These are phyloP conservation scores for Trichopria drosophilae DNA, from an alignment of 2,888 invertebrate species.

Conservation along the genomic window DNA sequence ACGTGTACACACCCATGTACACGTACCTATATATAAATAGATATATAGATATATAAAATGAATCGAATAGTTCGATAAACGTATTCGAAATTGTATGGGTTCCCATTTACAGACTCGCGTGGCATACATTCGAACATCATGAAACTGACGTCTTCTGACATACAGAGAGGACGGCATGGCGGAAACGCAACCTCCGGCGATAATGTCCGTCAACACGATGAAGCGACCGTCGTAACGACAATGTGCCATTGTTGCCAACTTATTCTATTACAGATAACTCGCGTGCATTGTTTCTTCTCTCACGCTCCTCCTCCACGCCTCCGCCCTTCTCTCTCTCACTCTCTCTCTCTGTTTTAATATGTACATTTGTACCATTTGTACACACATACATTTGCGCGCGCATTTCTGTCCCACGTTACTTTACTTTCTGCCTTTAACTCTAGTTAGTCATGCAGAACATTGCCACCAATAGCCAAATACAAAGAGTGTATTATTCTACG, in stretches of 20 bases:
- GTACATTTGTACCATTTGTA: too few species aligned
- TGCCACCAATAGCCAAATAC: too few species aligned
- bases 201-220: conserved; percentile 58
- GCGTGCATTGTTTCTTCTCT: conserved; percentile 40
- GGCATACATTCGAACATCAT: conserved; percentile 54
- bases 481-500: too few species aligned
- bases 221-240: conserved; percentile 54
- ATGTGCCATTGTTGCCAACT: conserved; percentile 58
- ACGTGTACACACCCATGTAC: too few species aligned
- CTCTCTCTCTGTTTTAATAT: conserved; percentile 25
- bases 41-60: conserved; percentile 6
- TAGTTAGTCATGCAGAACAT: too few species aligned
- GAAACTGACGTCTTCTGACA: conserved; percentile 52
- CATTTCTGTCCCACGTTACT: too few species aligned
- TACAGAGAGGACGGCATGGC: conserved; percentile 45
- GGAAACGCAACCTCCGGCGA: conserved; percentile 58
- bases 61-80: conserved; percentile 46
- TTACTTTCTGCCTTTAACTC: too few species aligned
- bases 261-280: conserved; percentile 60
- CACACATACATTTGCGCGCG: too few species aligned
- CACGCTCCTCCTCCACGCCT: too few species aligned
- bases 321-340: conserved; percentile 33
- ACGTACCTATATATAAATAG: too few species aligned
- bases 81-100: conserved; percentile 46
- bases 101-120: conserved; percentile 44